Conservation (phyloP, 2,797 vertebrate genomes). For the Centroberyx gerrardi region DNA sequence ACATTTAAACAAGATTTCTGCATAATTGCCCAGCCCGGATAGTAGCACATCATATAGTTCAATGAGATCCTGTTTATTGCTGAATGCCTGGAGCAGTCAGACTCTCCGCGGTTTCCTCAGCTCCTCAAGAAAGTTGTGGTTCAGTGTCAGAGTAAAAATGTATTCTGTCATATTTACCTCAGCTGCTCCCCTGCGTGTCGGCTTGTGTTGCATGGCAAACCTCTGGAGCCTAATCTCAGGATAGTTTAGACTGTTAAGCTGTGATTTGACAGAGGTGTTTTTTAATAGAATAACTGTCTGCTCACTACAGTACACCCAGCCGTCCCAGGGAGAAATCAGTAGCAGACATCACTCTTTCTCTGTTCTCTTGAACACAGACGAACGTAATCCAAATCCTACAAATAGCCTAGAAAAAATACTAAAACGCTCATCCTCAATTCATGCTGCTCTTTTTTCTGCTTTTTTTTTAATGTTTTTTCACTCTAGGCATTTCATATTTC, state of each 20-base stretch:
- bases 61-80: slow-evolving; percentile 16
- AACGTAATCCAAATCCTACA: background rate
- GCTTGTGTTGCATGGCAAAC: slow-evolving; percentile 18
- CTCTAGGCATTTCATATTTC: background rate
- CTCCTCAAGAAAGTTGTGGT: slow-evolving; percentile 28
- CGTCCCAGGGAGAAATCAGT: slow-evolving; percentile 10
- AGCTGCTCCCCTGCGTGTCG: slow-evolving; percentile 30
- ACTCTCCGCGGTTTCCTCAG: slow-evolving; percentile 14
- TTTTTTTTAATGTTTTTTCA: background rate
- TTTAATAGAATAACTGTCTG: slow-evolving; percentile 23
- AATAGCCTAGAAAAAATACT: slow-evolving; percentile 5
- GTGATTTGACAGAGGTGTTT: slow-evolving; percentile 22
- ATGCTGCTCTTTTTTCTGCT: background rate
- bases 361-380: slow-evolving; percentile 2
- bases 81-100: slow-evolving; percentile 15
- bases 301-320: slow-evolving; percentile 9
- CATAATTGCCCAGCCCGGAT: slow-evolving; percentile 7
- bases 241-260: slow-evolving; percentile 13
- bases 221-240: background rate
- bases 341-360: background rate
- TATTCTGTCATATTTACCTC: slow-evolving; percentile 29
- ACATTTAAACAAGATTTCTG: slow-evolving; percentile 23
- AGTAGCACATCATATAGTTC: background rate
- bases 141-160: slow-evolving; percentile 1
- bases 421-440: slow-evolving; percentile 37